Evolutionary conservation across 2,113 vertebrate genomes (phyloP).

Genomic region (Sceloporus tristichus): DNA sequence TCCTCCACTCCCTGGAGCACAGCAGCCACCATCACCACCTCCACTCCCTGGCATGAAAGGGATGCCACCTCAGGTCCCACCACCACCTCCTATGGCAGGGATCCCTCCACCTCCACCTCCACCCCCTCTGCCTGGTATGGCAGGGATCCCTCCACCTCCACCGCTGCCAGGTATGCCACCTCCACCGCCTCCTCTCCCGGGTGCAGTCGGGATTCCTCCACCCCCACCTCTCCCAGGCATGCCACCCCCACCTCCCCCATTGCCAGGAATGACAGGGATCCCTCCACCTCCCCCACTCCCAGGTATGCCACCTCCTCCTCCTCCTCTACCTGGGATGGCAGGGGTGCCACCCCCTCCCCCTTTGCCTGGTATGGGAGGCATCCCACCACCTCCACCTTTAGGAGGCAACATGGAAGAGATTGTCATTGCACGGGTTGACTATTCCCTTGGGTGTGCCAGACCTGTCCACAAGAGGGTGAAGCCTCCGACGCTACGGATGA

Average conservation of each 20-base stretch:
- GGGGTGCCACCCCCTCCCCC: constrained; percentile 66
- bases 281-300: background rate
- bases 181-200: constrained; percentile 48
- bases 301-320: constrained; percentile 49
- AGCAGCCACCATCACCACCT: constrained; percentile 41
- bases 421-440: constrained; percentile 77
- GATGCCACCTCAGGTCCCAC: constrained; percentile 39
- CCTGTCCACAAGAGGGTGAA: constrained; percentile 71
- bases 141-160: constrained; percentile 45
- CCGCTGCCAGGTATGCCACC: constrained; percentile 42
- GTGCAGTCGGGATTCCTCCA: constrained; percentile 21
- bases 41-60: constrained; percentile 26
- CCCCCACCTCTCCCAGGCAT: constrained; percentile 45
- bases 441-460: constrained; percentile 68
- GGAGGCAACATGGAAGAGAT: constrained; percentile 73
- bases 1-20: constrained; percentile 47
- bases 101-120: constrained; percentile 60
- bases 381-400: constrained; percentile 65
- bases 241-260: constrained; percentile 57
- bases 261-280: background rate
- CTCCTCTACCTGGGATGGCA: constrained; percentile 24
- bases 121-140: constrained; percentile 1
- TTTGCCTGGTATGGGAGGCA: constrained; percentile 27
- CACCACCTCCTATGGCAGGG: background rate
- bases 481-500: constrained; percentile 90